Percentiles rank a stretch among this genome's conserved stretches.
These are phyloP conservation scores for Semotilus atromaculatus DNA, from an alignment of 2,797 vertebrate species.

Conservation along the genomic window DNA sequence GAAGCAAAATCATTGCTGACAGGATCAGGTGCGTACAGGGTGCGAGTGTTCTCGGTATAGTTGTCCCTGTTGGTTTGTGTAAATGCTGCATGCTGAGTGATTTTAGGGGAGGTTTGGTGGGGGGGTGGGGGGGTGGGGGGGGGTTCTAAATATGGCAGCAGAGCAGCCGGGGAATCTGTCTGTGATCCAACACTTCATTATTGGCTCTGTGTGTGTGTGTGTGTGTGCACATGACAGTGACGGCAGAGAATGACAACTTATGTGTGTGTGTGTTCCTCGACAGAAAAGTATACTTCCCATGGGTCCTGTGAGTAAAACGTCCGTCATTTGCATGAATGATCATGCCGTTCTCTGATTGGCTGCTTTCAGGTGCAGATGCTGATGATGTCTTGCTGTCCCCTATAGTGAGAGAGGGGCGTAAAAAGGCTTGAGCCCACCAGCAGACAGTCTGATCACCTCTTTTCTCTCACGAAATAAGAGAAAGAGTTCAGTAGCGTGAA, in stretches of 20 bases:
- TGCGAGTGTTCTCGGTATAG: not conserved
- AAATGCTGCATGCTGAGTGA: conserved; percentile 36
- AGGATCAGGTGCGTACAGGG: not conserved
- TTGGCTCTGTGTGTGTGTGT: not conserved
- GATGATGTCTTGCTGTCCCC: conserved; percentile 49
- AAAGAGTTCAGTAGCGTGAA: conserved; percentile 53
- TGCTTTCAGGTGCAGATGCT: conserved; percentile 40
- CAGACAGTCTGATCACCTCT: conserved; percentile 39
- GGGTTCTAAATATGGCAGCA: conserved; percentile 48
- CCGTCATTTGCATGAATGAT: conserved; percentile 32
- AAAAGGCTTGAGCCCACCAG: conserved; percentile 40
- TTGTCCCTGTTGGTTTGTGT: conserved; percentile 19
- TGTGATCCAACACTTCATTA: conserved; percentile 37
- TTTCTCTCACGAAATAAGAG: conserved; percentile 62
- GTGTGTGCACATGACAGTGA: not conserved
- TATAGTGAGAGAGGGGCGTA: conserved; percentile 10
- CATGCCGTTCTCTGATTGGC: conserved; percentile 34
- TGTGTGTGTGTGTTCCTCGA: conserved; percentile 12
- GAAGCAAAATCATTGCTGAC: not conserved
- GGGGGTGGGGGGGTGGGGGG: conserved; percentile 3
- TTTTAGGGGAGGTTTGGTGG: conserved; percentile 36
- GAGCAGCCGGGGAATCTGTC: conserved; percentile 44
- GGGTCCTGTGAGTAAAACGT: conserved; percentile 12
- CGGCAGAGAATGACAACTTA: not conserved
- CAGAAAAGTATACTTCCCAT: not conserved